Percentiles rank a stretch among this genome's conserved stretches.
Evolutionary conservation across 2,888 invertebrate species (phyloP).

Genomic region (Isoperla grammatica): DNA sequence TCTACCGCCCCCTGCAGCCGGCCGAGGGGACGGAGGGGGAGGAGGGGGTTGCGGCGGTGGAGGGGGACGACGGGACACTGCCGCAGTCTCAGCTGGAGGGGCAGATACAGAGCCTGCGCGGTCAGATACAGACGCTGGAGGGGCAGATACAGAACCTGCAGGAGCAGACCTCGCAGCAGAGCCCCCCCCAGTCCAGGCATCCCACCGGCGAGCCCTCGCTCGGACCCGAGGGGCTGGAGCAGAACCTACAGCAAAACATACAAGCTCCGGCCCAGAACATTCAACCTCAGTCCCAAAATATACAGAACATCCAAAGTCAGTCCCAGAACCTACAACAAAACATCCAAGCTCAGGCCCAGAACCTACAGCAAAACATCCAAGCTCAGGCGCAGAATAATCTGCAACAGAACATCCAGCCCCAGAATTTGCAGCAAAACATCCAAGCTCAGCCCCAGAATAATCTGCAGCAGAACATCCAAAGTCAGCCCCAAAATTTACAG

Average conservation of each 20-base stretch:
- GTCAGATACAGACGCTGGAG: too few species aligned
- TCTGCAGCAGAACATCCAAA: conserved; percentile 6
- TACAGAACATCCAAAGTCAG: background rate
- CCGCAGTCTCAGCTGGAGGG: too few species aligned
- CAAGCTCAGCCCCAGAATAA: background rate
- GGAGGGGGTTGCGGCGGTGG: too few species aligned
- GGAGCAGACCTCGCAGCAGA: background rate
- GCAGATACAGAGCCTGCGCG: too few species aligned
- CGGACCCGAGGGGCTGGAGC: background rate
- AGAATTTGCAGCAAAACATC: background rate
- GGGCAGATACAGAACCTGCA: too few species aligned
- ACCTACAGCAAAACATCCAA: background rate
- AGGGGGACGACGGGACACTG: too few species aligned
- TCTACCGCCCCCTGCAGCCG: background rate
- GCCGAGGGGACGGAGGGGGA: too few species aligned
- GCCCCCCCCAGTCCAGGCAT: background rate
- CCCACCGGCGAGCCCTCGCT: background rate
- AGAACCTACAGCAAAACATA: background rate
- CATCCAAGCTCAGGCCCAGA: background rate
- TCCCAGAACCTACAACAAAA: background rate
- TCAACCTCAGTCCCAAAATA: background rate
- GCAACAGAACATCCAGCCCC: background rate
- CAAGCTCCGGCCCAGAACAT: background rate
- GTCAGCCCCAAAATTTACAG: background rate
- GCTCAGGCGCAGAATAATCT: background rate